Conservation (phyloP, 92 coral and sea anemone species). For the Palythoa grandiflora region DNA sequence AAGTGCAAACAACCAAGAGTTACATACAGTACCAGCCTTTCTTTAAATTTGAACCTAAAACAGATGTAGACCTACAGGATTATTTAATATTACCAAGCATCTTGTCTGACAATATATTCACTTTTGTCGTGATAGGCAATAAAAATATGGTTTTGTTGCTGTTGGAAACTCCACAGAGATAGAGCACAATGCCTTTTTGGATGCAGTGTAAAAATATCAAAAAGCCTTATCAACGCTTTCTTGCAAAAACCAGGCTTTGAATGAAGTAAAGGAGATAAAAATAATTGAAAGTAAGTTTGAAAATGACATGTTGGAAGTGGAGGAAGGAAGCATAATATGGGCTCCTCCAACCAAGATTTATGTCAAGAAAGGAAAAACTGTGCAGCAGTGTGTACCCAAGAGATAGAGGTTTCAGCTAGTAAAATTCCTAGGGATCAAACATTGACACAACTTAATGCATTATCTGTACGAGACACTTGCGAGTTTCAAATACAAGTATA, state of each 20-base stretch:
- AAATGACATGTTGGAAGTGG: not conserved
- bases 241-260: not conserved
- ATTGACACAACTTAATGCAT: no score
- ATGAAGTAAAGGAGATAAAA: not conserved
- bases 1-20: not conserved
- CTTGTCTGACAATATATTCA: not conserved
- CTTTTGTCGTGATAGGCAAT: not conserved
- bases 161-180: not conserved
- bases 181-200: not conserved
- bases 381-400: no score
- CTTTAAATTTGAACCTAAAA: not conserved
- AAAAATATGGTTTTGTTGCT: not conserved
- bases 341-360: not conserved
- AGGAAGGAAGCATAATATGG: not conserved
- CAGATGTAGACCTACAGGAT: not conserved
- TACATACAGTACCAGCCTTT: not conserved
- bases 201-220: not conserved
- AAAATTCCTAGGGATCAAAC: no score
- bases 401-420: no score
- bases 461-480: no score
- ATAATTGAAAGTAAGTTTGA: not conserved
- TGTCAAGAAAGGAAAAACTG: no score
- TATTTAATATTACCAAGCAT: not conserved
- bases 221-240: not conserved
- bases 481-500: not conserved